These are phyloP conservation scores for Diorhabda elongata DNA, from an alignment of 1,140 invertebrate genomes.

Conservation along the genomic window DNA sequence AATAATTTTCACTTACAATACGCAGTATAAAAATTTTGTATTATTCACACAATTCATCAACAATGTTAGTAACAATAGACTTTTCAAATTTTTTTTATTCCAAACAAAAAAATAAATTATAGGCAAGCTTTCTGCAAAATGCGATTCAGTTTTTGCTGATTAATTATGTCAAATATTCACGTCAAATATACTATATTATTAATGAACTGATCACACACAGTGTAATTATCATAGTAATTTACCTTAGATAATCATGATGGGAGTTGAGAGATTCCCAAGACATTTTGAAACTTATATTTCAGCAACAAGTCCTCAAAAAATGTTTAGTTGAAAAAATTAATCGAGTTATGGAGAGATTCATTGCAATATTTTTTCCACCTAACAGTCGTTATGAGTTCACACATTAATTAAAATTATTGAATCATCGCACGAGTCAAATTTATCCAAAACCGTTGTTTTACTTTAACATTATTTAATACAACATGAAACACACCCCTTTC, in stretches of 20 bases:
- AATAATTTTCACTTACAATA: no score
- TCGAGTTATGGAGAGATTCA: not conserved
- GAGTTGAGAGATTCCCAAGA: constrained; percentile 32
- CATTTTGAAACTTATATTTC: constrained; percentile 19
- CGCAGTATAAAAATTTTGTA: no score
- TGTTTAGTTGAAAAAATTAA: constrained; percentile 5
- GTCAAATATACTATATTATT: no score
- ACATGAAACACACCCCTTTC: constrained; percentile 30
- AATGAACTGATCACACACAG: no score
- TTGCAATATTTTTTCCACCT: not conserved
- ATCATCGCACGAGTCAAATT: not conserved
- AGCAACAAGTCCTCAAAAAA: not conserved
- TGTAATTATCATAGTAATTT: not conserved
- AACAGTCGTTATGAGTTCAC: not conserved
- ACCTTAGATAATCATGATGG: constrained; percentile 10
- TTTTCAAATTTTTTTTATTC: no score
- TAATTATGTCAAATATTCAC: no score
- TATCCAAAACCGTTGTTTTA: not conserved
- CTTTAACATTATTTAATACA: not conserved
- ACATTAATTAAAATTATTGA: not conserved
- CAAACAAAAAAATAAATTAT: no score
- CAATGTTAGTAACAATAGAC: no score
- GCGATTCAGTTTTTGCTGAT: no score
- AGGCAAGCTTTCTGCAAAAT: no score
- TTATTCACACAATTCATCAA: no score